These are phyloP conservation scores for Steromphala cineraria DNA, from an alignment of 2,888 invertebrate genomes.

Conservation along the genomic window DNA sequence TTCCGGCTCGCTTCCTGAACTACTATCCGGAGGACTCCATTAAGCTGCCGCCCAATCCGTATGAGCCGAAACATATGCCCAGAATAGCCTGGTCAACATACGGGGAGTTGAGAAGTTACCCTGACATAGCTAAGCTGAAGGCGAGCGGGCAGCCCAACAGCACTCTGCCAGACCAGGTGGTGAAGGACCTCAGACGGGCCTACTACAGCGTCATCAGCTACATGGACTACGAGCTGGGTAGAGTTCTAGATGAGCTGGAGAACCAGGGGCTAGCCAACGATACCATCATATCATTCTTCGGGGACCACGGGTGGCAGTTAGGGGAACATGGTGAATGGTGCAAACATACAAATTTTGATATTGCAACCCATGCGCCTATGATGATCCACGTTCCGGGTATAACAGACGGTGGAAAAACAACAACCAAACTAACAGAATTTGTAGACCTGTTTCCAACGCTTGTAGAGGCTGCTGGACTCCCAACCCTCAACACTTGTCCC, in stretches of 20 bases:
- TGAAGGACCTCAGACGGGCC: constrained; percentile 38
- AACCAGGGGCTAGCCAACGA: constrained; percentile 35
- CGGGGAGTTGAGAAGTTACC: constrained; percentile 12
- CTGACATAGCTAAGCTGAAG: constrained; percentile 29
- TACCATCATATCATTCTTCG: constrained; percentile 47
- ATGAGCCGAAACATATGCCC: constrained; percentile 16
- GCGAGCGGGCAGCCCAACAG: constrained; percentile 25
- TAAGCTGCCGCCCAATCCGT: constrained; percentile 11
- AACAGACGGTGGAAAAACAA: constrained; percentile 38
- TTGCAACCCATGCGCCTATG: constrained; percentile 56
- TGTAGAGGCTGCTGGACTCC: constrained; percentile 48
- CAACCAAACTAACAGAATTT: constrained; percentile 43
- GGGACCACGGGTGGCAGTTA: constrained; percentile 52
- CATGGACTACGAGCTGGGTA: constrained; percentile 46
- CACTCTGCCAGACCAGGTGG: constrained; percentile 31
- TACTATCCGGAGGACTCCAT: constrained; percentile 36
- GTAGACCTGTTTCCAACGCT: constrained; percentile 58
- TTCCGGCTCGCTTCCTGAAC: constrained; percentile 37
- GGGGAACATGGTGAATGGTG: constrained; percentile 50
- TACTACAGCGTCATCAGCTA: constrained; percentile 46
- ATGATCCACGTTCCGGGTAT: constrained; percentile 49
- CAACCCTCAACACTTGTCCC: constrained; percentile 39
- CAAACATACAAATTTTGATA: constrained; percentile 58
- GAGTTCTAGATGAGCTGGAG: constrained; percentile 41
- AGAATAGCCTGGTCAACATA: constrained; percentile 6